Conservation (phyloP, 2,797 vertebrate species). For the Oreochromis grahami region DNA sequence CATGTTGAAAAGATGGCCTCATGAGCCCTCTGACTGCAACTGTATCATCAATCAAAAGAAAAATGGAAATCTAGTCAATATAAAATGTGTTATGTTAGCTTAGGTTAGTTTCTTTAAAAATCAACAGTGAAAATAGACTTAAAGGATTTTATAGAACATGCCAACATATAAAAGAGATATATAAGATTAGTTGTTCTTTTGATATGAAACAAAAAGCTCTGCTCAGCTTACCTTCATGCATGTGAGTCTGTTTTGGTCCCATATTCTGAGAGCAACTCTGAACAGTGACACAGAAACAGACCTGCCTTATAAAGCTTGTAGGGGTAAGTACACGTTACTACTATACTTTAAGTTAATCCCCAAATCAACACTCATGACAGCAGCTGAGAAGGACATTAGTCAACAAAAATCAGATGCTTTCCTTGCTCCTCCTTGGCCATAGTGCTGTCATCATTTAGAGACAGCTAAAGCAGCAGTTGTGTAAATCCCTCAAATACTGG, state of each 20-base stretch:
- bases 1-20: background rate
- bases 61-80: background rate
- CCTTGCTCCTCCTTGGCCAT: conserved; percentile 30
- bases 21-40: background rate
- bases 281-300: conserved; percentile 6
- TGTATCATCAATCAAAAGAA: background rate
- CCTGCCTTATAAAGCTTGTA: conserved; percentile 60
- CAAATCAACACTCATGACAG: conserved; percentile 33
- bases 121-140: background rate
- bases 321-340: conserved; percentile 22
- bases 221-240: conserved; percentile 47
- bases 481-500: conserved; percentile 59
- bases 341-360: conserved; percentile 43
- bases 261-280: conserved; percentile 38
- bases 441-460: conserved; percentile 51
- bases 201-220: background rate
- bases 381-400: conserved; percentile 53
- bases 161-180: background rate
- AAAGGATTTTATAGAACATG: background rate
- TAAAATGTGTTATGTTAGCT: background rate
- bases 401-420: conserved; percentile 67
- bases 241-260: conserved; percentile 41
- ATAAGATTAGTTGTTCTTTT: background rate
- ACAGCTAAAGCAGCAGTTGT: conserved; percentile 58
- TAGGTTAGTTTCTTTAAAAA: background rate